Evolutionary conservation across 2,888 invertebrate species (phyloP), one percentile per base, ranked within the genome.

Genomic region (Drosophila eohydei): DNA sequence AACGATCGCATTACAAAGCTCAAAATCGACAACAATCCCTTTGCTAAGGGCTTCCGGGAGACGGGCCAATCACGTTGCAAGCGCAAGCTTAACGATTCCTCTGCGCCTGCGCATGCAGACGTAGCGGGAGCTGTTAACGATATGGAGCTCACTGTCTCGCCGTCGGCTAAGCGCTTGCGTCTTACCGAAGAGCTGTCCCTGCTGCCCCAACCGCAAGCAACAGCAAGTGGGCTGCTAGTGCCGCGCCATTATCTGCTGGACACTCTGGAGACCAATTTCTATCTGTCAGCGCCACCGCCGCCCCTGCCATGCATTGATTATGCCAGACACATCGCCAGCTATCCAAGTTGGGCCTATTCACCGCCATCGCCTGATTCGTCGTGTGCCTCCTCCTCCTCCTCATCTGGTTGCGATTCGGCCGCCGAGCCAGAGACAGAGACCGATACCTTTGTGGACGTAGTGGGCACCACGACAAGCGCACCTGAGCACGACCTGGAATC

Each of bases 1-100:
- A 97, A 97, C 89, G 96, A 96, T 80, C 95, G 96, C 92, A 97
- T 98, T 76, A 98, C 97, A 4, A 96, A 97, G 89, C 92, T 98
- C 88, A 98, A 98, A 92, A 98, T 98, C 87, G 96, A 97, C 93
- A 95, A 97, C 93, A 98, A 98, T 89, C 97, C 97, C 4, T 98
- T 98, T 92, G 98, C 98, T 0, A 98, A 98, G 93, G 98, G 98
- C 0, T 98, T 98, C 92, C 95, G 97, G 44, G 96, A 97, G 79
- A 95, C 96, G 72, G 98, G 98, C 1, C 95, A 95, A 86, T 95
- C 95, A 2, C 94, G 95, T 61, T 95, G 95, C 91, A 96, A 96
- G 86, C 93, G 96, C 83, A 96, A 96, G 92, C 94, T 91, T 78
- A 72, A 44, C 38, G 84, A 86, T 11, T 75, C 86, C 88, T 92